Evolutionary conservation across 1,140 invertebrate species (phyloP).

Genomic region (Brevipalpus yothersi): DNA sequence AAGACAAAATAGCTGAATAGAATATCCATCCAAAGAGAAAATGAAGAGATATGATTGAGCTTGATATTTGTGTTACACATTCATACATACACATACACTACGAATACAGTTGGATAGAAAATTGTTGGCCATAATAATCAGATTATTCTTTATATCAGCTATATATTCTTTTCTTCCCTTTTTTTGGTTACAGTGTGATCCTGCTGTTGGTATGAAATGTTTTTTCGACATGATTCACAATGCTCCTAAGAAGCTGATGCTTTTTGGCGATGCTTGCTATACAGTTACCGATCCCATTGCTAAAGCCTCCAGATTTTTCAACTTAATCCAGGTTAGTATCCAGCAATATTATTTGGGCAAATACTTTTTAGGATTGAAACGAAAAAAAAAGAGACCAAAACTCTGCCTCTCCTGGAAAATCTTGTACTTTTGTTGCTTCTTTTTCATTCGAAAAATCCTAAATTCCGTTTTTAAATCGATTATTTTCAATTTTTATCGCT

Average conservation of each 20-base stretch:
- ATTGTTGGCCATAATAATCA: neutral
- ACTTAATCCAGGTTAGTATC: conserved; percentile 55
- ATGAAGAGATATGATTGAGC: too few species aligned
- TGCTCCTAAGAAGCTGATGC: conserved; percentile 63
- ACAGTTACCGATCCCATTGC: conserved; percentile 91
- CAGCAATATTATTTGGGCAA: too few species aligned
- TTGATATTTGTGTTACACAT: too few species aligned
- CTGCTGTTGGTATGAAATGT: conserved; percentile 86
- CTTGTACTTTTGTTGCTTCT: neutral
- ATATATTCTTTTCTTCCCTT: neutral
- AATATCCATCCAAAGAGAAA: too few species aligned
- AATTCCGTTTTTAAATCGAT: too few species aligned
- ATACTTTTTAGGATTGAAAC: neutral
- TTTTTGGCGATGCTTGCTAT: conserved; percentile 87
- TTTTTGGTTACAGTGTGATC: conserved; percentile 52
- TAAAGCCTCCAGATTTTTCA: conserved; percentile 89
- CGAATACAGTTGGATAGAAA: neutral
- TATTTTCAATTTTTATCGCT: too few species aligned
- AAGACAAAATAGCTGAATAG: too few species aligned
- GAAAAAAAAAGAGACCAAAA: neutral
- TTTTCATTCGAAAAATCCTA: too few species aligned
- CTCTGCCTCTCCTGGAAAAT: neutral
- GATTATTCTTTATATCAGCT: neutral
- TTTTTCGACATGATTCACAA: conserved; percentile 96
- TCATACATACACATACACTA: neutral